Conservation (phyloP, 2,888 invertebrate genomes). For the Gastrophysa polygoni region DNA sequence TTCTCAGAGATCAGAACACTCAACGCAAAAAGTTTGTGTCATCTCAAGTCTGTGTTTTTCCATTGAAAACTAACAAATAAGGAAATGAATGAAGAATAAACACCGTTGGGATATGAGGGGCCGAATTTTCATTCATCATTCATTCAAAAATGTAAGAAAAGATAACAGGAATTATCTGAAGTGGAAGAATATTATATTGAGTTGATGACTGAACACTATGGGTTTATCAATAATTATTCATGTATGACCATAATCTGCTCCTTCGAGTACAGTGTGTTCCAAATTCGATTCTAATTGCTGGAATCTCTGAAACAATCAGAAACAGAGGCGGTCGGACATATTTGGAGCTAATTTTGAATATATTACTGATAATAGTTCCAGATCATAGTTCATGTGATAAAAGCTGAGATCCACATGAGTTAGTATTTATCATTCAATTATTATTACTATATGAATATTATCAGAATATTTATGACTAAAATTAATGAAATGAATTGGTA, state of each 20-base stretch:
- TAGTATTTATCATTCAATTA: too few relatives aligned
- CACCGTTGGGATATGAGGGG: not conserved
- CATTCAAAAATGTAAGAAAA: not conserved
- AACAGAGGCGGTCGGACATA: too few relatives aligned
- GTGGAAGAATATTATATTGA: not conserved
- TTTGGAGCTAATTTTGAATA: too few relatives aligned
- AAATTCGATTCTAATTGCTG: not conserved
- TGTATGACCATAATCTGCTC: too few relatives aligned
- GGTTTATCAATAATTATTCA: not conserved
- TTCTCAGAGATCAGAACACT: not conserved
- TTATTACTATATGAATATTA: too few relatives aligned
- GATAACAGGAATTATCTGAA: not conserved
- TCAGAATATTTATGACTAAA: too few relatives aligned
- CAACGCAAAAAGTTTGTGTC: not conserved
- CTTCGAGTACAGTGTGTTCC: too few relatives aligned
- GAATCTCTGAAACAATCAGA: too few relatives aligned
- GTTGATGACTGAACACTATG: not conserved
- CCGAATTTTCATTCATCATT: not conserved
- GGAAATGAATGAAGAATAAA: not conserved
- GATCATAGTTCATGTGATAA: too few relatives aligned
- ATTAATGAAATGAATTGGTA: too few relatives aligned
- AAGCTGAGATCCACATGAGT: too few relatives aligned
- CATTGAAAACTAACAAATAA: not conserved
- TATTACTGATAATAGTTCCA: too few relatives aligned
- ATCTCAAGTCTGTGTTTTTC: not conserved